Evolutionary conservation across 2,888 invertebrate species (phyloP), one percentile per base, ranked within the genome.

Genomic region (Zygogramma bicolorata): DNA sequence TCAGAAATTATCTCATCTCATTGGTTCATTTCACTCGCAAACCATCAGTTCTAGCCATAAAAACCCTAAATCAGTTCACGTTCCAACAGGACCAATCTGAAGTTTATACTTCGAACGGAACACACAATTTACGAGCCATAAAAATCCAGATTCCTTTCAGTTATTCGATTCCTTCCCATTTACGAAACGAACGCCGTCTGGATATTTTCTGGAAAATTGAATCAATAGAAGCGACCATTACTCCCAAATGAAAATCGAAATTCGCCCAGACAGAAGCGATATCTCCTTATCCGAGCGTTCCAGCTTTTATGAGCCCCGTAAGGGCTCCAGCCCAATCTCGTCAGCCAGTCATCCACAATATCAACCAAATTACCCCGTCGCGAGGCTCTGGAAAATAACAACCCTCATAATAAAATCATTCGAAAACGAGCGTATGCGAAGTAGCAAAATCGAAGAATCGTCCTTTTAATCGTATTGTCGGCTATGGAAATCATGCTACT

Each of bases 171-270:
- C 13, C 13, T 18, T 8, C 18, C 46, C 46, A 20, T 46, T 20
- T 18, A 8, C 8, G 8, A 8, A 25, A 25, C 22, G 53, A 5
- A 5, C 7, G 1, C 27, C n/a, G 25, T 25, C 25, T n/a, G 2
- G 25, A 22, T 13, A 27, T 53, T 53, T 53, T 53, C 53, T 27
- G 25, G 25, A 53, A 53, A 53, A 53, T 53, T 53, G 53, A 53
- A 53, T 27, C 53, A 53, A n/a, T 53, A n/a, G 13, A 53, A n/a
- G 27, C 22, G 62, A 27, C 62, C 62, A 62, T 62, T 62, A 42
- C 27, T 62, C 25, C 62, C 10, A 42, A 62, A 62, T 18, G 62
- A 40, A 42, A 62, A 42, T 62, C 42, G 62, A 62, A 62, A 20
- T 22, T 27, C 25, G n/a, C 25, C 42, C 29, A 27, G 42, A 15